A percentile compares a stretch with the other conserved stretches of the same genome.
These are phyloP conservation scores for Ooceraea biroi DNA, from an alignment of 1,140 invertebrate genomes.

Conservation along the genomic window DNA sequence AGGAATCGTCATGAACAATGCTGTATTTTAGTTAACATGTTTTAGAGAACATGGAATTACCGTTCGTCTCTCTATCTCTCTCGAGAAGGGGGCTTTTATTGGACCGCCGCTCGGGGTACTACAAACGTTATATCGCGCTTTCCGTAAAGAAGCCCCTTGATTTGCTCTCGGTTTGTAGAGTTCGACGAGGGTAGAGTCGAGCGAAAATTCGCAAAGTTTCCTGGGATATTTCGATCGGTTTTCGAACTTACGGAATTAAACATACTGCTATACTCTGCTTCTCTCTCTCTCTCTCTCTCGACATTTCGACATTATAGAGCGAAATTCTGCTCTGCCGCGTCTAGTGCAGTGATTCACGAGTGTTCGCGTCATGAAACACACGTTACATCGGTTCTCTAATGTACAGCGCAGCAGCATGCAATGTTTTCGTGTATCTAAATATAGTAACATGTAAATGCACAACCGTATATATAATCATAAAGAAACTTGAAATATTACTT, in stretches of 20 bases:
- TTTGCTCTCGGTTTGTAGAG: conserved; percentile 15
- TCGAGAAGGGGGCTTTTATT: neutral
- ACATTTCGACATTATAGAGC: neutral
- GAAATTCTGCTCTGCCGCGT: neutral
- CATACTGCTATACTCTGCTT: neutral
- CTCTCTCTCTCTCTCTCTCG: neutral
- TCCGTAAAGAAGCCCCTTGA: conserved; percentile 8
- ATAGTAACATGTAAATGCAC: neutral
- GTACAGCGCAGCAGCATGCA: neutral
- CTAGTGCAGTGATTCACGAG: conserved; percentile 5
- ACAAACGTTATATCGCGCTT: neutral
- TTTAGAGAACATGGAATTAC: conserved; percentile 3
- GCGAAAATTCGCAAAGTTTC: conserved; percentile 37
- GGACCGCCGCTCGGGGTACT: neutral
- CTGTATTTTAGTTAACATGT: neutral
- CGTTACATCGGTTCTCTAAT: conserved; percentile 5
- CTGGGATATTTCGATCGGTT: conserved; percentile 38
- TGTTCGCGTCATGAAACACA: conserved; percentile 16
- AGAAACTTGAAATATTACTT: conserved; percentile 1
- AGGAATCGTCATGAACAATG: neutral
- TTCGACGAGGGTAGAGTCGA: conserved; percentile 38
- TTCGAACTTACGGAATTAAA: conserved; percentile 45
- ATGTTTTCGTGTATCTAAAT: neutral
- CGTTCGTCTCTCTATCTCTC: no score
- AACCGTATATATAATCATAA: conserved; percentile 10